A percentile compares a stretch with the other conserved stretches of the same genome.
Conservation (phyloP, 1,140 invertebrate genomes). For the Andrena cerasifolii region DNA sequence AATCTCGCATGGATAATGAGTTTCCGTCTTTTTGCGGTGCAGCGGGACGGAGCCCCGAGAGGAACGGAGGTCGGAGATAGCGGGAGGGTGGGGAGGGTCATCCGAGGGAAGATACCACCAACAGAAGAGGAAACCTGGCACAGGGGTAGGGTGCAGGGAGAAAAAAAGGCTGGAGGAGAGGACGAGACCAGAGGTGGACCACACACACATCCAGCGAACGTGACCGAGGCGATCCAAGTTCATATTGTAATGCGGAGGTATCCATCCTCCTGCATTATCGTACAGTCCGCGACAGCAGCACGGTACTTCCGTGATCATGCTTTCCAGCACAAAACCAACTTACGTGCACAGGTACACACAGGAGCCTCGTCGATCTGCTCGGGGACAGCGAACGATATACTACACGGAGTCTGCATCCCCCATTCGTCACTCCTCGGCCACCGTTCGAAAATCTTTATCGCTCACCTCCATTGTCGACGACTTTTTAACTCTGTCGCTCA, state of each 20-base stretch:
- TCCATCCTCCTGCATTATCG: constrained; percentile 77
- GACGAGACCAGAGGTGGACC: constrained; percentile 72
- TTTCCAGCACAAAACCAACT: constrained; percentile 47
- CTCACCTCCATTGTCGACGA: too few relatives aligned
- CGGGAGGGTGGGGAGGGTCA: constrained; percentile 43
- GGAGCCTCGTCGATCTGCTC: constrained; percentile 32
- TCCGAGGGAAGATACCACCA: constrained; percentile 67
- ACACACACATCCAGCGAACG: constrained; percentile 80
- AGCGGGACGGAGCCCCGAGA: constrained; percentile 27
- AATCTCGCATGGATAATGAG: constrained; percentile 73
- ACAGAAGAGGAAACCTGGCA: constrained; percentile 43
- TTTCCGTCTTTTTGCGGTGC: constrained; percentile 68
- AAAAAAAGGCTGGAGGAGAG: constrained; percentile 31
- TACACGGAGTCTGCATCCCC: constrained; percentile 2
- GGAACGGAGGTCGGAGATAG: constrained; percentile 48
- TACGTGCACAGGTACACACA: constrained; percentile 32
- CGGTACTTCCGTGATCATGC: constrained; percentile 61
- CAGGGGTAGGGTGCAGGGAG: constrained; percentile 20
- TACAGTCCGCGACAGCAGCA: constrained; percentile 75
- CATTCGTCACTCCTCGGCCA: constrained; percentile 8
- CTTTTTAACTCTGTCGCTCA: neutral
- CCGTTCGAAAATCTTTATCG: neutral
- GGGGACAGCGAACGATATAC: constrained; percentile 37
- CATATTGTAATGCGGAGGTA: constrained; percentile 81
- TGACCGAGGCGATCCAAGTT: constrained; percentile 80